Conservation (phyloP, 2,888 invertebrate genomes). For the Amphipoea oculea region DNA sequence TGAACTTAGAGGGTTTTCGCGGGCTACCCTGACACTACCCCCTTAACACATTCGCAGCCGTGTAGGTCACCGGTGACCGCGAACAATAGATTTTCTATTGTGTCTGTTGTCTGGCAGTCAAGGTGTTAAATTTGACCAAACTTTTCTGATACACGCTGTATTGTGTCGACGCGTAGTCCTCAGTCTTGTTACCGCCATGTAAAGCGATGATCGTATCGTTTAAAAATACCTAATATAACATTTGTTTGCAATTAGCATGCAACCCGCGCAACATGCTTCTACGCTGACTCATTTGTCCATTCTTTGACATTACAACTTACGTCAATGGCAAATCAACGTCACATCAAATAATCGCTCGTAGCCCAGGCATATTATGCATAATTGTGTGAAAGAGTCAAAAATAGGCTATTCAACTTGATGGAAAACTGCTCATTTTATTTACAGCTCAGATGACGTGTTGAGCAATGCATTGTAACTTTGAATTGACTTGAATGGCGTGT, state of each 20-base stretch:
- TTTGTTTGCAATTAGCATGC: conserved; percentile 66
- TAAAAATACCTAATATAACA: conserved; percentile 58
- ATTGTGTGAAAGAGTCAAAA: conserved; percentile 38
- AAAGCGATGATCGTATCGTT: conserved; percentile 57
- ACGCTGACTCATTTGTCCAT: conserved; percentile 69
- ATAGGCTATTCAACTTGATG: not conserved
- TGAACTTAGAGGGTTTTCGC: not conserved
- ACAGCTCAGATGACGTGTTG: not conserved
- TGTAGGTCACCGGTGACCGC: no score
- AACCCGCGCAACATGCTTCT: conserved; percentile 54
- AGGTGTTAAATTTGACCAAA: not conserved
- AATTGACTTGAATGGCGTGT: not conserved
- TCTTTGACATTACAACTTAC: conserved; percentile 67
- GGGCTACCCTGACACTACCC: not conserved
- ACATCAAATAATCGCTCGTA: conserved; percentile 44
- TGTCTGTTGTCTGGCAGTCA: no score
- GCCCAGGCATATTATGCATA: conserved; percentile 24
- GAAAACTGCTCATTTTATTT: conserved; percentile 5
- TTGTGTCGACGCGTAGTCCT: conserved; percentile 31
- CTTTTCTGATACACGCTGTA: not conserved
- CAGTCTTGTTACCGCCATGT: conserved; percentile 59
- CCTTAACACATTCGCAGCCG: no score
- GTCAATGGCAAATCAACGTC: conserved; percentile 65
- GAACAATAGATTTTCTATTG: no score
- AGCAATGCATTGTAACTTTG: conserved; percentile 6